Evolutionary conservation across 1,140 invertebrate genomes (phyloP), one percentile per base, ranked within the genome.

Genomic region (Rhagoletis pomonella): DNA sequence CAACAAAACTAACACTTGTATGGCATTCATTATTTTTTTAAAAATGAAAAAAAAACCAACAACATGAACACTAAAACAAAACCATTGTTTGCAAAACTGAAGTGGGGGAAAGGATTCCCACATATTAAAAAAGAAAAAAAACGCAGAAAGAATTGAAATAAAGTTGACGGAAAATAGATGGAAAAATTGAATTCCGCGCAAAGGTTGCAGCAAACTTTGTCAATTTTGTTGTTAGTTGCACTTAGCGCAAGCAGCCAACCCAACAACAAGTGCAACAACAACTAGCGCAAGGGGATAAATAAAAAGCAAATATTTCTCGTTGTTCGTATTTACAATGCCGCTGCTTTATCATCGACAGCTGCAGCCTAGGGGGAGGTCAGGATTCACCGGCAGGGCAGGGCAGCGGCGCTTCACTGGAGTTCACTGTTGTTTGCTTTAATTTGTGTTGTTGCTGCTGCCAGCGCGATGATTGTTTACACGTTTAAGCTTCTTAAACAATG

Each of bases 1-100:
- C 73, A 81, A 81, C 73, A 81, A 81, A 81, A 50, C 73, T 29
- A 81, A 81, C 44, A 81, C 73, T 81, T 81, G 47, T 81, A 81
- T 55, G 73, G 47, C 73, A 81, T 81, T 81, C 73, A 81, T 81
- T 81, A 81, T 81, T 81, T 81, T 3, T 42, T 81, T n/a, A 44
- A 50, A 81, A 81, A 44, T 55, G n/a, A 55, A 58, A 81, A 50
- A n/a, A 50, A 81, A 55, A 12, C 14, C 7, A 81, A 81, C 47
- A 17, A 14, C 4, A 2, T 12, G 29, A 67, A 29, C 29, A 19
- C 29, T 19, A 29, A 39, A 67, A 67, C 4, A 67, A 67, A 67
- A 67, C 29, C 3, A 67, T 67, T 29, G 64, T 62, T 62, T 62
- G 60, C 60, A 67, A 67, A 67, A 67, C 4, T 67, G 4, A 14